Conservation (phyloP, 2,797 vertebrate genomes). For the Myotis planiceps region DNA sequence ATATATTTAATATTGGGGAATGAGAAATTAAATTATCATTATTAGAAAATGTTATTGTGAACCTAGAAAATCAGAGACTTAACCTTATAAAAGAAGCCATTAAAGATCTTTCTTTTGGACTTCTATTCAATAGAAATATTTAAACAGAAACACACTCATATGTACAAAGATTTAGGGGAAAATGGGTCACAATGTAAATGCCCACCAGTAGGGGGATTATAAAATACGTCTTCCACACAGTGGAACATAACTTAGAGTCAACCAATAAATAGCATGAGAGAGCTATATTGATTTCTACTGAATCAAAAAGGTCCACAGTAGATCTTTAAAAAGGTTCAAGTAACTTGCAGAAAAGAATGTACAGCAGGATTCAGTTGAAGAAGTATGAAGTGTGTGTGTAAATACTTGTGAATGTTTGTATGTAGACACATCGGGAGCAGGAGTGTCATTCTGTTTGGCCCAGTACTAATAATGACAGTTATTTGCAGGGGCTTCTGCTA, state of each 20-base stretch:
- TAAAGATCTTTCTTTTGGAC: neutral
- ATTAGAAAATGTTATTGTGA: constrained; percentile 1
- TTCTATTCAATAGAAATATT: neutral
- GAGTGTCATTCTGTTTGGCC: neutral
- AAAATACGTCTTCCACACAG: neutral
- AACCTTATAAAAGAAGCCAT: neutral
- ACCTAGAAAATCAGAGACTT: constrained; percentile 8
- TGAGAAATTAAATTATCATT: neutral
- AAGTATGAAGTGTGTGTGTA: neutral
- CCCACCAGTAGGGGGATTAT: neutral
- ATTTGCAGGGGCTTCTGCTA: neutral
- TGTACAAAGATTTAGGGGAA: neutral
- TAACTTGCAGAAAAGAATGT: neutral
- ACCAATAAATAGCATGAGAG: neutral
- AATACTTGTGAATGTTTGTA: neutral
- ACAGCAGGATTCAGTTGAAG: neutral
- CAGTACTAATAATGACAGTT: neutral
- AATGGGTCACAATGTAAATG: neutral
- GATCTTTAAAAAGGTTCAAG: neutral
- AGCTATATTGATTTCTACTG: neutral
- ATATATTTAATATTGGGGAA: neutral
- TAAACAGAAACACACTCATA: neutral
- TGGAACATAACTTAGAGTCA: neutral
- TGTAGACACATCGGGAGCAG: neutral
- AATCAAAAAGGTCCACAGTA: neutral